Evolutionary conservation across 2,888 invertebrate genomes (phyloP), one percentile per base, ranked within the genome.

Genomic region (Catocala nupta): DNA sequence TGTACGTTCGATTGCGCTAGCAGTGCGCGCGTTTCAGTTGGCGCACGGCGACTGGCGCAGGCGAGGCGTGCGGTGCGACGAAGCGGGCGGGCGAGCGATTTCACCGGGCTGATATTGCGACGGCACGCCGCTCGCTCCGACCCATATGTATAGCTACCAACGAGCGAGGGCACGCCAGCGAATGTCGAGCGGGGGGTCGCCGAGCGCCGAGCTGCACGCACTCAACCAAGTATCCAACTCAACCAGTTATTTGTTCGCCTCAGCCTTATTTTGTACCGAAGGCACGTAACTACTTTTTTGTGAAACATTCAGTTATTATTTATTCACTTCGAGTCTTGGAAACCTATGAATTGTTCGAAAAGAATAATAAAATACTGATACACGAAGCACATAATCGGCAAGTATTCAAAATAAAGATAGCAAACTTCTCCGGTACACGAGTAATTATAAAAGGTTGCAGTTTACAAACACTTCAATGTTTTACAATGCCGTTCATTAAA

Each of bases 11-110:
- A 91, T 91, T 89, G 92, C 90, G 89, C 89, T 90, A 91, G 88
- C 90, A 88, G 93, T 93, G 94, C 93, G 93, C 92, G 92, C 94
- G 93, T 92, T 93, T 91, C 94, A 91, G 93, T 93, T 92, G 93
- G 93, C 93, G 93, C 93, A 93, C 90, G 89, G 91, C 92, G 93
- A 93, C 93, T 93, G 92, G 94, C 92, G 92, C 93, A 91, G 92
- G 91, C 92, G 84, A 91, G 93, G 92, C 90, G 89, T 85, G 92
- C 87, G 91, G 90, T 87, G 91, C 87, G 91, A 82, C 88, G 91
- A 86, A 84, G 91, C 91, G 92, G 92, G 92, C 91, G 92, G 91
- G 90, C 91, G 91, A 90, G 91, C 92, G 93, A 93, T 94, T 93
- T 93, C 93, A 93, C 93, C 92, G 93, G 91, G 92, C 91, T 91